These are phyloP conservation scores for Leucopsar rothschildi DNA, from an alignment of 2,113 vertebrate species.

Conservation along the genomic window DNA sequence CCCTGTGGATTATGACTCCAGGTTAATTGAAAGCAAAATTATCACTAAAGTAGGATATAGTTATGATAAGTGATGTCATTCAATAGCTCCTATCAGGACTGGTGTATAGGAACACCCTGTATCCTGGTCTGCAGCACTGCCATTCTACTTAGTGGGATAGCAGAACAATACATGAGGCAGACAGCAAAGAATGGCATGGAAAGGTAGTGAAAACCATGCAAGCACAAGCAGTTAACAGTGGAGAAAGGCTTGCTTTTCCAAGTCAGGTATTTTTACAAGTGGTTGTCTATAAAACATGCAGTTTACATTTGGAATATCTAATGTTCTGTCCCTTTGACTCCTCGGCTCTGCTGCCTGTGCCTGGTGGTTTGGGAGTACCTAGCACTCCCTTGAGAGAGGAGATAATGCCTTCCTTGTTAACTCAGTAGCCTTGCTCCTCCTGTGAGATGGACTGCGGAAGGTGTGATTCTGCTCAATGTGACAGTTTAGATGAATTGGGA, in stretches of 20 bases:
- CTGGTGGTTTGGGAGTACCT: background rate
- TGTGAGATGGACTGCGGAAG: background rate
- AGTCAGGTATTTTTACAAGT: background rate
- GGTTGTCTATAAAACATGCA: background rate
- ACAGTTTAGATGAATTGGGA: background rate
- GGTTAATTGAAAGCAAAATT: background rate
- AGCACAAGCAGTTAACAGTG: background rate
- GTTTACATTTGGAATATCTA: background rate
- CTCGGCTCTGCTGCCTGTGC: background rate
- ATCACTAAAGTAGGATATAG: background rate
- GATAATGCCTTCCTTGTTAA: background rate
- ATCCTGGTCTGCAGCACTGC: background rate
- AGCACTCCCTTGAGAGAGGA: background rate
- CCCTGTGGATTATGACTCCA: background rate
- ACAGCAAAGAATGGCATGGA: background rate
- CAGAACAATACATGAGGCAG: accelerated
- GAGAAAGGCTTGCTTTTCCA: background rate
- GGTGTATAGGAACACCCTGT: background rate
- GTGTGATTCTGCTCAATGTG: background rate
- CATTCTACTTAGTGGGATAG: background rate
- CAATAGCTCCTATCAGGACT: background rate
- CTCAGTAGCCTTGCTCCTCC: background rate
- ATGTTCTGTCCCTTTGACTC: background rate
- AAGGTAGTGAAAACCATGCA: accelerated
- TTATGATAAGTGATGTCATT: background rate